These are phyloP conservation scores for Notoglanidium macrostoma DNA, from an alignment of 2,797 vertebrate species.

Conservation along the genomic window DNA sequence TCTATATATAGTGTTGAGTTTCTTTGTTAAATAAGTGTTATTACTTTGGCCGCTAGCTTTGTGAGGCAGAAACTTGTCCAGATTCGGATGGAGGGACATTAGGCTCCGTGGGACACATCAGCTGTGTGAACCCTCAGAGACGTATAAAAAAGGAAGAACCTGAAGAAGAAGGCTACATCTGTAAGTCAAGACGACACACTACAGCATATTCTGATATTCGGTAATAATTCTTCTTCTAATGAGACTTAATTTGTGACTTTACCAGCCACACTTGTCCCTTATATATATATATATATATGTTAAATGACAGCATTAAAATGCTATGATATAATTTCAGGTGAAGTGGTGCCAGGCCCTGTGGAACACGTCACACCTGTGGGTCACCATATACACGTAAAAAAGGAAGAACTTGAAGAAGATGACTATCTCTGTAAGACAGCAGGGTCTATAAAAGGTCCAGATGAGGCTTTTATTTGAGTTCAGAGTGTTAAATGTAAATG, in stretches of 20 bases:
- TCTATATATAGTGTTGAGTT: not conserved
- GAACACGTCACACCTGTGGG: no score
- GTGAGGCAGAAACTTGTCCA: not conserved
- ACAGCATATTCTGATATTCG: not conserved
- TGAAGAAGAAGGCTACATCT: not conserved
- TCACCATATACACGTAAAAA: not conserved
- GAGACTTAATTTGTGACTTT: no score
- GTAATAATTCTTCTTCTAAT: not conserved
- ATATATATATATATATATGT: no score
- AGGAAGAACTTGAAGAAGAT: slow-evolving; percentile 5
- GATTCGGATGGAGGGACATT: not conserved
- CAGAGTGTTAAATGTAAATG: not conserved
- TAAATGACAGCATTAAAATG: not conserved
- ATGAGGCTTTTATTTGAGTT: not conserved
- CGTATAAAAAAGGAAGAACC: not conserved
- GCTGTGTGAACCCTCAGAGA: not conserved
- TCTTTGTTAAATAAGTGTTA: not conserved
- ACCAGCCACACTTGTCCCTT: not conserved
- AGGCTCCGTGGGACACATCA: not conserved
- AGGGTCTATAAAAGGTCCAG: not conserved
- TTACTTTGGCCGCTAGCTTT: not conserved
- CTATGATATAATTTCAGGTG: not conserved
- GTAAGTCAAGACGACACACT: not conserved
- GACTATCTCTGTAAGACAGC: not conserved
- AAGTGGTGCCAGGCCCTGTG: not conserved